Conservation (phyloP, 2,113 vertebrate genomes). For the Salvelinus alpinus region DNA sequence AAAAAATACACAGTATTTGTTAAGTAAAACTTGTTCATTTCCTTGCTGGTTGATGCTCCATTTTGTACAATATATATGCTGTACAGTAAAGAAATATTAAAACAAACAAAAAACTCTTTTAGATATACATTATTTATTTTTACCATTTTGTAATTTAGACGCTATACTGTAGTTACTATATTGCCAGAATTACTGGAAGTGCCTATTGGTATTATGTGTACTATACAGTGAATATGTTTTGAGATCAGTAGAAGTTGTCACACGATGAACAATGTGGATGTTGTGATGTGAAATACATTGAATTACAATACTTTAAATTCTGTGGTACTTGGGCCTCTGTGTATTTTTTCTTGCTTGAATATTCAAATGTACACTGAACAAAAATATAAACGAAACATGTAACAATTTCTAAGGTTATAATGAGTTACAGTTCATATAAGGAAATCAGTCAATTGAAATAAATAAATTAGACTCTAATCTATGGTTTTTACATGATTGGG, state of each 20-base stretch:
- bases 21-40: conserved; percentile 78
- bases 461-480: too few relatives aligned
- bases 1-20: conserved; percentile 80
- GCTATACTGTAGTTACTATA: conserved; percentile 91
- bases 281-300: conserved; percentile 91
- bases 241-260: conserved; percentile 89
- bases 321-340: conserved; percentile 78
- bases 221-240: conserved; percentile 89
- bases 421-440: too few relatives aligned
- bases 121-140: conserved; percentile 98
- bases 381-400: too few relatives aligned
- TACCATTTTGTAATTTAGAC: conserved; percentile 96
- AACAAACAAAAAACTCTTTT: conserved; percentile 79
- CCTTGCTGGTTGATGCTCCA: conserved; percentile 83
- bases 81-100: conserved; percentile 86
- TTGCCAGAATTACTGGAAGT: conserved; percentile 98
- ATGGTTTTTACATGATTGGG: too few relatives aligned
- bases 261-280: conserved; percentile 87
- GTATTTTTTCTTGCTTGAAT: conserved; percentile 30
- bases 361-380: not conserved
- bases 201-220: conserved; percentile 96
- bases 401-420: too few relatives aligned
- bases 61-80: conserved; percentile 94
- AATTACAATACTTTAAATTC: conserved; percentile 89
- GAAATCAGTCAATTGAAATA: too few relatives aligned